Evolutionary conservation across 2,797 vertebrate genomes (phyloP), one percentile per base, ranked within the genome.

Genomic region (Steatocranus sp.): DNA sequence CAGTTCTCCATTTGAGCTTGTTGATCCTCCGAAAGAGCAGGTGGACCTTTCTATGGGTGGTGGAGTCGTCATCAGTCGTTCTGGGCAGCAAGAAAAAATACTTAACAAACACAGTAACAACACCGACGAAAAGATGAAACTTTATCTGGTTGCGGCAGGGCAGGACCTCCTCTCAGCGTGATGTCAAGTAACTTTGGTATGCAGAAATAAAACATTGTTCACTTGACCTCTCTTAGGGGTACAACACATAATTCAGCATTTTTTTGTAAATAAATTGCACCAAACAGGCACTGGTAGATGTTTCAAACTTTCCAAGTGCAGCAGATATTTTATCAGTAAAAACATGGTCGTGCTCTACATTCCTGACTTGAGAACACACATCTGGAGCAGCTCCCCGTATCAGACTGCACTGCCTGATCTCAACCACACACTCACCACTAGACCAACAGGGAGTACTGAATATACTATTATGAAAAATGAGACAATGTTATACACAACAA

Each of bases 1-100:
- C 95, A 78, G 97, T 96, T 90, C 96, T 97, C 90, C 97, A 98
- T 93, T 98, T 99, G 82, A 99, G 93, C 53, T 96, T 97, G 92
- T 97, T 97, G 90, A 99, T 97, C 92, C 97, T 97, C 93, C 98
- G 96, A 90, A 99, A 97, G 90, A 99, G 96, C 91, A 97, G 90
- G 91, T 97, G 96, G 85, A 99, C 98, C 93, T 98, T 98, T 90
- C 95, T 96, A 93, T 97, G 96, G 18, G 97, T 98, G 11, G 96
- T 96, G 89, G 97, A 96, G 3, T 98, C 97, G 4, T 97, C 97
- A 82, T 99, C 98, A 6, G 94, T 95, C 79, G 97, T 98, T 91
- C 99, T 99, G 87, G 86, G 90, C 34, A 84, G 11, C 66, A 53
- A 88, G 10, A 68, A 48, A 61, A 51, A 61, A 54, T 76, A 81